Base-by-base conservation (phyloP, 92 coral and sea anemone species). In the Chrysogorgia sp. region DNA sequence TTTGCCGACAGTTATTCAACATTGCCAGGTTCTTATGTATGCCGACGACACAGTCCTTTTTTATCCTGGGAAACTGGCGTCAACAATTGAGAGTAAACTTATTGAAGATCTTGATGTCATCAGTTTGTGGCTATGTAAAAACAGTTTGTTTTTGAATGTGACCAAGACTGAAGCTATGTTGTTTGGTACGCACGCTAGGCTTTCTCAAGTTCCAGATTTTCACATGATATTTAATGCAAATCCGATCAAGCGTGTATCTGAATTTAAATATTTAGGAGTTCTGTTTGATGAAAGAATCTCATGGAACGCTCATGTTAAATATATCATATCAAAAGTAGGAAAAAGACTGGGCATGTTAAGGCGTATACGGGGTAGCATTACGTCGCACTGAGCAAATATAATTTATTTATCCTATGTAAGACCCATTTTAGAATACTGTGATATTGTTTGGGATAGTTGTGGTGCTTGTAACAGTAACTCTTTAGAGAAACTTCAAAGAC, bases 321-420 rank as follows among this genome's bases (percentile, higher is more conserved):
- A 67, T 29, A 26, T 63, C 3, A 32, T 86, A 21, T 58, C 56
- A 20, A 50, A 34, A 58, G 87, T 80, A 24, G 84, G 90, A 21
- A 82, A 77, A 45, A 47, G 84, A 26, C 60, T 82, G 1, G 84
- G 87, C 1, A 82, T 86, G 87, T 41, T 82, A 20, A 80, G 87
- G 13, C 81, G 84, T 3, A 47, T 86, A 14, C 34, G 86, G 28
- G 53, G 40, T 17, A 82, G 66, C 37, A 17, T 76, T 23, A 82
- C 84, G 7, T 13, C 75, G 14, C 68, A 68, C 60, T 41, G 83
- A 47, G 90, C 81, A 0, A 60, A 76, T 40, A 17, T 55, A 12
- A 20, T 76, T 24, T 86, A 81, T 31, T 29, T 33, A 12, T 74
- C 82, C 10, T 24, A 40, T 23, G 63, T 83, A 2, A 23, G 47